Evolutionary conservation across 1,140 invertebrate species (phyloP).

Genomic region (Trypoxylus dichotomus): DNA sequence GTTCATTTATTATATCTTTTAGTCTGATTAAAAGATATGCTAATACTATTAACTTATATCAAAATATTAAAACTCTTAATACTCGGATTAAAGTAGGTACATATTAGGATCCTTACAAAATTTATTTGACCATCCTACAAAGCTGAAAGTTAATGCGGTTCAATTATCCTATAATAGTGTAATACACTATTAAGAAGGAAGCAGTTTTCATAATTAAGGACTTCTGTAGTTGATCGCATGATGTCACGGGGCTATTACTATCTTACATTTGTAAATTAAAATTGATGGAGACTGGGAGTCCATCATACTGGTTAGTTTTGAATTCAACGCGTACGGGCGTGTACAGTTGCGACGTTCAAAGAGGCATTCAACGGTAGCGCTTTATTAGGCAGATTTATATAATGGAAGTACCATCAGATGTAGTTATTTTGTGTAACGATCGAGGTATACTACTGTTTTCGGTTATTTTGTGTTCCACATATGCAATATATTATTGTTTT

Average conservation of each 20-base stretch:
- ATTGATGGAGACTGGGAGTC: background rate
- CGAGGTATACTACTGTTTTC: no score
- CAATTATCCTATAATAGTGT: background rate
- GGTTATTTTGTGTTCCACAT: no score
- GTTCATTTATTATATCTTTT: no score
- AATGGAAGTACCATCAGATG: no score
- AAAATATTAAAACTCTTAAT: no score
- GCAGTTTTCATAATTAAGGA: background rate
- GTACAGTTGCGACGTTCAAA: background rate
- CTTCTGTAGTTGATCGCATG: background rate
- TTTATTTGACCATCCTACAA: background rate
- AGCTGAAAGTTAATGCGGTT: background rate
- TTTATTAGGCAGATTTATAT: no score
- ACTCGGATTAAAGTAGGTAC: no score
- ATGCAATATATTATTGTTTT: no score
- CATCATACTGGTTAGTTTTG: background rate
- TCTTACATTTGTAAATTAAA: background rate
- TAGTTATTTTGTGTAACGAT: no score
- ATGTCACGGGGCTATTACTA: background rate
- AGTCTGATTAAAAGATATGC: no score
- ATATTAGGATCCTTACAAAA: background rate
- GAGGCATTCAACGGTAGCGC: background rate
- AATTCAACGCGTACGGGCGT: background rate
- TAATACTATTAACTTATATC: no score
- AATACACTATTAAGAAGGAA: background rate